Base-by-base conservation (phyloP, 2,888 invertebrate genomes). In the Amphipyra berbera region DNA sequence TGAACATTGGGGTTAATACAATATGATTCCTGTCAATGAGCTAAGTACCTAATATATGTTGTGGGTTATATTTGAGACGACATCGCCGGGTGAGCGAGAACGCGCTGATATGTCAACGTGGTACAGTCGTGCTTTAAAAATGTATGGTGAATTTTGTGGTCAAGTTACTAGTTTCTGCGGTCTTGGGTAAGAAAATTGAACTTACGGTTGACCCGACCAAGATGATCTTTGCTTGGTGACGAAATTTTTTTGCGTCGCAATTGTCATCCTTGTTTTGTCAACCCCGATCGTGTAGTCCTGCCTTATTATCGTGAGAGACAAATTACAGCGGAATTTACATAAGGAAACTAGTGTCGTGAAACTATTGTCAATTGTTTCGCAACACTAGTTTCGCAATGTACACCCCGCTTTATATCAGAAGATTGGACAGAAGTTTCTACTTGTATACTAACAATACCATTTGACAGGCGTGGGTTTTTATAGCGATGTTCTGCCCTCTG, bases 1-100 rank as follows among this genome's bases (percentile, higher is more conserved):
- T 44, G 56, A 79, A 77, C 70, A 89, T 88, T 88, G 88, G 82
- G 90, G 89, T 89, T 86, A 89, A 90, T 74, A 87, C 75, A 65
- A 59, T 70, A 74, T 82, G 84, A 87, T 85, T 79, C 73, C 71
- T 68, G 69, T 67, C 77, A 80, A 74, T 79, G 61, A 60, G 21
- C 44, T 55, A 69, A 70, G 60, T 60, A 50, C 48, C 52, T 69
- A 62, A 70, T 64, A 67, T 66, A 70, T 71, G 56, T 64, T 59
- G 68, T 35, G 38, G 63, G 45, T 30, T 59, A 62, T 62, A 67
- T 73, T 68, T 48, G 74, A 60, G 53, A 45, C 33, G 46, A 52
- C 62, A 55, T 2, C 2, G 55, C 40, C 64, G 57, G 49, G 6
- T 14, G 47, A 48, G 46, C 40, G 48, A 74, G 71, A 69, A 57